Conservation (phyloP, 2,888 invertebrate species). For the Polia nebulosa region DNA sequence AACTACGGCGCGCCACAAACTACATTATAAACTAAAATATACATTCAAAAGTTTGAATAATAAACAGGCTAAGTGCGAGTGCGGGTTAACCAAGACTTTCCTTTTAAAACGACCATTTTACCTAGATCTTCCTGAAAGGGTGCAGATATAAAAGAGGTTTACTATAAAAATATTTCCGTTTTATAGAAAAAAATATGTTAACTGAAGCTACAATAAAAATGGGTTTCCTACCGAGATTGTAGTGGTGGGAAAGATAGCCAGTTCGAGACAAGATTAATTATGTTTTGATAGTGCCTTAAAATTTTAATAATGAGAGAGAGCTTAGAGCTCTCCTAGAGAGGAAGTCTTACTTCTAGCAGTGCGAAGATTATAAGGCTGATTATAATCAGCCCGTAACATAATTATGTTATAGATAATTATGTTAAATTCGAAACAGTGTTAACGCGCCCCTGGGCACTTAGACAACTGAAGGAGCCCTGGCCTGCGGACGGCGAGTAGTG, state of each 20-base stretch:
- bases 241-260: not conserved
- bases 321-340: no score
- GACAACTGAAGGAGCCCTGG: no score
- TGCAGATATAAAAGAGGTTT: constrained; percentile 50
- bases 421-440: no score
- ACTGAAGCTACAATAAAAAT: not conserved
- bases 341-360: no score
- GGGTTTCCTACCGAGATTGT: not conserved
- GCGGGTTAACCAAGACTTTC: constrained; percentile 51
- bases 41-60: constrained; percentile 62
- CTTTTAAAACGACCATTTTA: constrained; percentile 35
- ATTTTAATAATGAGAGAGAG: not conserved
- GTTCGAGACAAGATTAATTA: not conserved
- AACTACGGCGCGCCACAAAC: constrained; percentile 41
- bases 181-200: constrained; percentile 2
- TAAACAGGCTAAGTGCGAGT: constrained; percentile 55
- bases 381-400: no score
- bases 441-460: no score
- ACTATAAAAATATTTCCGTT: constrained; percentile 12
- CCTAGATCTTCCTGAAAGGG: constrained; percentile 49
- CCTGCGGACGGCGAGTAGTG: no score
- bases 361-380: no score
- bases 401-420: no score
- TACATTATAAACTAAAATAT: constrained; percentile 60
- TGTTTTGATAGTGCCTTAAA: not conserved